These are phyloP conservation scores for Myrmecophaga tridactyla DNA, from an alignment of 2,113 vertebrate genomes.

Conservation along the genomic window DNA sequence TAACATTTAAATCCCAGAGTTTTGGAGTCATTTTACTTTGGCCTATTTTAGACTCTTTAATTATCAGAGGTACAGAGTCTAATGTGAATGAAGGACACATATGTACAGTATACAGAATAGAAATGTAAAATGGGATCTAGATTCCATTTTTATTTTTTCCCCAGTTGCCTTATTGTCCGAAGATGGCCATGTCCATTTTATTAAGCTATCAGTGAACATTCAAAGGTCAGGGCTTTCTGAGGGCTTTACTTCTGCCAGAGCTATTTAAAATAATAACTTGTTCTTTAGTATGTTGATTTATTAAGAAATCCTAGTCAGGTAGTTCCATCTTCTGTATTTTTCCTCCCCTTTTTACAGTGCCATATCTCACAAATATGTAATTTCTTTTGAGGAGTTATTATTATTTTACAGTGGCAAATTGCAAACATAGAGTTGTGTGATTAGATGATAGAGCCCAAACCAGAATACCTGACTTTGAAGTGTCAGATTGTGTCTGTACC, in stretches of 20 bases:
- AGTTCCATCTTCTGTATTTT: constrained; percentile 6
- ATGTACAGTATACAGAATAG: neutral
- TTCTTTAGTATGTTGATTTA: neutral
- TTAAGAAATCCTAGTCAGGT: neutral
- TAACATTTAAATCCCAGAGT: neutral
- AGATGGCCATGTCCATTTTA: neutral
- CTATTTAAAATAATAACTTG: neutral
- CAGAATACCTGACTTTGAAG: constrained; percentile 9
- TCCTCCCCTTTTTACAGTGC: neutral
- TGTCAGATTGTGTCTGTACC: constrained; percentile 8
- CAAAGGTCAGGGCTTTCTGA: neutral
- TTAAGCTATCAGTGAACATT: neutral
- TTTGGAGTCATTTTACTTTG: neutral
- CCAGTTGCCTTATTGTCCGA: neutral
- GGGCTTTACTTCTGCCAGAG: neutral
- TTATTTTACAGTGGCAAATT: neutral
- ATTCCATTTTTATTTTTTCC: neutral
- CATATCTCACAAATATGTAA: neutral
- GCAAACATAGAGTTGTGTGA: neutral
- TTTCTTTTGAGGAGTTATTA: neutral
- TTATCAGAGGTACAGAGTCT: neutral
- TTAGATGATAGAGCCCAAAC: neutral
- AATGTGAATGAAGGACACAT: neutral
- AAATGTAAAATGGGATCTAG: neutral
- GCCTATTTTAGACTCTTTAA: neutral